Base-by-base conservation (phyloP, 1,140 invertebrate species). In the Periplaneta americana region DNA sequence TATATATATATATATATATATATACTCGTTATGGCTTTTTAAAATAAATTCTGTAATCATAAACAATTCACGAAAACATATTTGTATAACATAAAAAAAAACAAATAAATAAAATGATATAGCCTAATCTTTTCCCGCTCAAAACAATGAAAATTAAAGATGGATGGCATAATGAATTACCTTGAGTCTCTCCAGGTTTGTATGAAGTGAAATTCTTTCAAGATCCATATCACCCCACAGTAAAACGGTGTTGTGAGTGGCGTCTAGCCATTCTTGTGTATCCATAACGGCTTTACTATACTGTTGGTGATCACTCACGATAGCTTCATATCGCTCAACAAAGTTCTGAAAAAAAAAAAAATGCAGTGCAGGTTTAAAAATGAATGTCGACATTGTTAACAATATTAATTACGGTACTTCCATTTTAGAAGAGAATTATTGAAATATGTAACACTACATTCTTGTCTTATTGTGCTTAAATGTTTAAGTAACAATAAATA, bases 291-390 rank as follows among this genome's bases (percentile, higher is more conserved):
- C 94, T 89, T 97, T 97, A 80, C 93, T 95, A 86, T 98, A 98
- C 84, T 96, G 94, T 85, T 98, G 96, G 88, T 98, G 98, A 85
- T 97, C 95, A 86, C 93, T 95, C 0, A 98, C 97, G 87, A 98
- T 96, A 1, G 91, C 93, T 89, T 98, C 97, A 87, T 98, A 98
- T 79, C 88, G 87, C 79, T 87, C 86, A 0, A 88, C 87, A 81
- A 85, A 88, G 39, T 83, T 84, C 87, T 88, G 80, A 48, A 84
- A 84, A 78, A 81, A 77, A 83, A 74, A 75, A 18, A 75, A 79
- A 66, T 35, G n/a, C n/a, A n/a, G n/a, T n/a, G n/a, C n/a, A n/a
- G n/a, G n/a, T n/a, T n/a, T n/a, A 57, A 57, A 57, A 15, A 57
- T 57, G n/a, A 57, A 57, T 57, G n/a, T 28, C 15, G n/a, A 57